Conservation (phyloP, 2,113 vertebrate genomes). For the Scytalopus superciliaris region DNA sequence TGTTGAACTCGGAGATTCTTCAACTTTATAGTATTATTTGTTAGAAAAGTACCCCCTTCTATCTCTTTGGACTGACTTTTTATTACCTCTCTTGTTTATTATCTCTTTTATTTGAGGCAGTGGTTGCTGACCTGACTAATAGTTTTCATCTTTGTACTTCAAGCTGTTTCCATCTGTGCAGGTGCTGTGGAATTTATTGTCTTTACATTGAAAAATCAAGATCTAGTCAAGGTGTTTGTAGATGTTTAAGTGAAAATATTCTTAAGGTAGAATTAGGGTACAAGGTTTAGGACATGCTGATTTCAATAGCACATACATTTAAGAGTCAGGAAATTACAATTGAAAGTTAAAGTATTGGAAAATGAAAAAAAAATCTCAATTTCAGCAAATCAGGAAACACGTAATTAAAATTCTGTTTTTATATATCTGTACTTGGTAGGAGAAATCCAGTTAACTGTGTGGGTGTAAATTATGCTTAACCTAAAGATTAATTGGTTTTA, state of each 20-base stretch:
- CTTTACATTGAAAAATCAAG: constrained; percentile 4
- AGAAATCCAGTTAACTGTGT: not conserved
- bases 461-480: not conserved
- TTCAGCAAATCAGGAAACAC: not conserved
- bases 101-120: constrained; percentile 33
- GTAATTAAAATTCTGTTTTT: not conserved
- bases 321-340: not conserved
- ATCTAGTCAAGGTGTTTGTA: constrained; percentile 2
- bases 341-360: not conserved
- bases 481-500: not conserved
- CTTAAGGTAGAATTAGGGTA: constrained; percentile 25
- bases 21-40: constrained; percentile 30
- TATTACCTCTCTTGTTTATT: constrained; percentile 46
- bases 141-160: constrained; percentile 30
- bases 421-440: not conserved
- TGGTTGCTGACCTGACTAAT: constrained; percentile 27
- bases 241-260: not conserved
- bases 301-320: not conserved
- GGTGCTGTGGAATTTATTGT: constrained; percentile 54
- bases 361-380: not conserved
- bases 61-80: constrained; percentile 29
- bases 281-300: not conserved
- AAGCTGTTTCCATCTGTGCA: constrained; percentile 33
- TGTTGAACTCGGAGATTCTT: not conserved
- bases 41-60: not conserved